A percentile compares a stretch with the other conserved stretches of the same genome.
These are phyloP conservation scores for Thymelicus lineola DNA, from an alignment of 2,888 invertebrate genomes.

Conservation along the genomic window DNA sequence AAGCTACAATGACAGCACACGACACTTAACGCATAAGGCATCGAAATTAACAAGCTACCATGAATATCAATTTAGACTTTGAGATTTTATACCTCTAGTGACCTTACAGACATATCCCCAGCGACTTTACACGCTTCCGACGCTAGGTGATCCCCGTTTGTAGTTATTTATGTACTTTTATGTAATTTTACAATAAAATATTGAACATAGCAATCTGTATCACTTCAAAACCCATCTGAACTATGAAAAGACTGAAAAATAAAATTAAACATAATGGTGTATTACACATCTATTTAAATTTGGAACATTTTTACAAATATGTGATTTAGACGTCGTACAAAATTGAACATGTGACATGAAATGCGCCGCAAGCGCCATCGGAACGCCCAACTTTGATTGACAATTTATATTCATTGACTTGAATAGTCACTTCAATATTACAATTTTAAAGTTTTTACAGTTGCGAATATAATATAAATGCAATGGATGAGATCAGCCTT, in stretches of 20 bases:
- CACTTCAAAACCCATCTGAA: conserved; percentile 29
- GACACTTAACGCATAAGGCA: conserved; percentile 32
- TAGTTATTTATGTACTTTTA: conserved; percentile 62
- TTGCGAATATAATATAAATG: too few species aligned
- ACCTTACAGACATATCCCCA: conserved; percentile 15
- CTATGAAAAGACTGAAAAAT: conserved; percentile 42
- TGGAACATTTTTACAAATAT: conserved; percentile 55
- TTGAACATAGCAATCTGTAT: conserved; percentile 47
- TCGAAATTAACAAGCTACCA: conserved; percentile 32
- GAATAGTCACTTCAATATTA: too few species aligned
- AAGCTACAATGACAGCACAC: conserved; percentile 5
- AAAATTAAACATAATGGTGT: conserved; percentile 37
- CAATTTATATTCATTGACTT: neutral
- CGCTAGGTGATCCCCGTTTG: conserved; percentile 49
- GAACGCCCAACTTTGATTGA: conserved; percentile 12
- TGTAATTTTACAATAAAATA: conserved; percentile 75
- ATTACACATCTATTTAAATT: conserved; percentile 49
- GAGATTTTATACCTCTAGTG: conserved; percentile 40
- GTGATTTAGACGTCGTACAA: neutral
- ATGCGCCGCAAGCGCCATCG: conserved; percentile 10
- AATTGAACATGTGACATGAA: conserved; percentile 23
- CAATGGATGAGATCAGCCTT: too few species aligned
- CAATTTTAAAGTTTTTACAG: neutral
- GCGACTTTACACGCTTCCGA: neutral
- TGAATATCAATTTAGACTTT: conserved; percentile 27